Base-by-base conservation (phyloP, 2,888 invertebrate species). In the Mythimna lalbum region DNA sequence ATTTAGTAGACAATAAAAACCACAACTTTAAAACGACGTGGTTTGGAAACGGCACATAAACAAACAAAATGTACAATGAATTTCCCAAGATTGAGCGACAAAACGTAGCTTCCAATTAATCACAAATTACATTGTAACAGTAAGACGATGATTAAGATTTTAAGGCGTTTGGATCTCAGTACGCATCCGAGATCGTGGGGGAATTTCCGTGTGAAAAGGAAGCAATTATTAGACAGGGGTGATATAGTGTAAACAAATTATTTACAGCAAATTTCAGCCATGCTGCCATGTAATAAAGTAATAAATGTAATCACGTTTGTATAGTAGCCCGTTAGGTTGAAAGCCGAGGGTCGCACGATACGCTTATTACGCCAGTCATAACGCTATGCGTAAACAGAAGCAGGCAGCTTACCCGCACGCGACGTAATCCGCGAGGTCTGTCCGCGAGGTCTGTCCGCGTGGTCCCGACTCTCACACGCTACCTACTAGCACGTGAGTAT, bases 361-460 rank as follows among this genome's bases (percentile, higher is more conserved):
- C 49, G 33, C 60, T 55, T 75, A 69, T 75, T 65, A 82, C 55
- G 70, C 65, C 77, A 70, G 63, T 70, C 71, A 73, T 70, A 70
- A 83, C 68, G 67, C 61, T 68, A 69, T 73, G 66, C 60, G 69
- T 69, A 80, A 75, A 77, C 75, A 80, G 50, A 57, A 63, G 47
- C 49, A 63, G 56, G 63, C 36, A 79, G 83, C 76, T 79, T 78
- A 81, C 57, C 59, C 66, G 43, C 56, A 72, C 63, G 63, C 59
- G 53, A 52, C n/a, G n/a, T 81, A 85, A 85, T 84, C 85, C 75
- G 39, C 17, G 68, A 73, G 43, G 68, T 69, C 56, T 62, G 75
- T 74, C 55, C 36, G 21, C 49, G n/a, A n/a, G 39, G 49, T 69
- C 56, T 62, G 75, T 74, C 55, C 36, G 21, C 49, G n/a, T 49